Evolutionary conservation across 2,797 vertebrate species (phyloP).

Genomic region (Amphiprion clarkii): DNA sequence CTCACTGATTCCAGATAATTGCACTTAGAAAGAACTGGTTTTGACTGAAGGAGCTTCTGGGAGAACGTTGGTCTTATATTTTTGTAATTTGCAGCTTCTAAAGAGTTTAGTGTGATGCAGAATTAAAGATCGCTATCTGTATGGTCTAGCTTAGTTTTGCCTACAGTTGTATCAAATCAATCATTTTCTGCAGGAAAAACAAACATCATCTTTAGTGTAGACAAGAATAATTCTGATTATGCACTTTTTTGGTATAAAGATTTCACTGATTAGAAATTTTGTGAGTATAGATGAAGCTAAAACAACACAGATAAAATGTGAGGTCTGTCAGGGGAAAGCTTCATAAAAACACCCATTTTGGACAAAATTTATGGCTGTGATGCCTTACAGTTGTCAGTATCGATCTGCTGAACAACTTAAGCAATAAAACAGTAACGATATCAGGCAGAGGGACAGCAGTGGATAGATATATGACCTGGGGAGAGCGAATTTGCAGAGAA

Average conservation of each 20-base stretch:
- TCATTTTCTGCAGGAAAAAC: background rate
- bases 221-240: no score
- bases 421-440: conserved; percentile 66
- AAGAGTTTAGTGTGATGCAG: no score
- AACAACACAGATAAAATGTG: background rate
- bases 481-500: conserved; percentile 60
- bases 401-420: conserved; percentile 10
- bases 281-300: background rate
- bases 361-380: conserved; percentile 44
- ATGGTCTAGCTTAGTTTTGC: no score
- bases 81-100: no score
- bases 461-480: conserved; percentile 51
- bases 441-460: conserved; percentile 25
- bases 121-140: no score
- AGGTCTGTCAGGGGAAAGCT: conserved; percentile 19
- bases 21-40: no score
- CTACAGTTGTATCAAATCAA: no score
- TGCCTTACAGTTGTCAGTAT: conserved; percentile 58
- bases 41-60: no score
- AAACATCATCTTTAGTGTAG: background rate
- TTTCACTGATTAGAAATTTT: background rate
- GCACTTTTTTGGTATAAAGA: background rate
- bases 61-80: no score
- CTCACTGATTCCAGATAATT: no score
- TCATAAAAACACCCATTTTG: conserved; percentile 25